Base-by-base conservation (phyloP, 2,888 invertebrate species). In the Cryptosula pallasiana region DNA sequence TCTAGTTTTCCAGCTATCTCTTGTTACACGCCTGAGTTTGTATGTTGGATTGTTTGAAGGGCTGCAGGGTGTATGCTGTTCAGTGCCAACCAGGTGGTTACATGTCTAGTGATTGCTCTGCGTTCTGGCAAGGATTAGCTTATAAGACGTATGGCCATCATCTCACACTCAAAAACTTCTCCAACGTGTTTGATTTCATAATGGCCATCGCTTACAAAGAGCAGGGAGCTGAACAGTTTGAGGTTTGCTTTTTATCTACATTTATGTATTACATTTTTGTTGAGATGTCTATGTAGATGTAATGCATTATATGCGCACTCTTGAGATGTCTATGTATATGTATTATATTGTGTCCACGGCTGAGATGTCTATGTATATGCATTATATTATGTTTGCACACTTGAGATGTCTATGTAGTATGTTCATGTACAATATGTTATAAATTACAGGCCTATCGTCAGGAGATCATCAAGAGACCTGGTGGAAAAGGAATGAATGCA, bases 201-300 rank as follows among this genome's bases (percentile, higher is more conserved):
- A 70, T 70, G 70, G 70, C 70, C 35, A 70, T 70, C 29, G 36
- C 45, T 23, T 70, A 70, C 23, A 36, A 54, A 25, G 70, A 70
- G 45, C 70, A 70, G 45, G 70, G 70, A 5, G 35, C 70, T 70
- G 70, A 70, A 29, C 35, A 70, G 45, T 29, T 70, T n/a, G 45
- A 70, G 70, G 70, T 70, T 23, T 3, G 45, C 45, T 45, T n/a
- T n/a, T n/a, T n/a, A n/a, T n/a, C n/a, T n/a, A n/a, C n/a, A n/a
- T n/a, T n/a, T n/a, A n/a, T n/a, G n/a, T n/a, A n/a, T n/a, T n/a
- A n/a, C n/a, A n/a, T n/a, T n/a, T n/a, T n/a, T n/a, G n/a, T n/a
- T n/a, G n/a, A n/a, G n/a, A n/a, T n/a, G n/a, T n/a, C n/a, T n/a
- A n/a, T n/a, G n/a, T n/a, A n/a, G n/a, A n/a, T n/a, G n/a, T n/a